Conservation (phyloP, 1,140 invertebrate genomes). For the Bicyclus anynana region DNA sequence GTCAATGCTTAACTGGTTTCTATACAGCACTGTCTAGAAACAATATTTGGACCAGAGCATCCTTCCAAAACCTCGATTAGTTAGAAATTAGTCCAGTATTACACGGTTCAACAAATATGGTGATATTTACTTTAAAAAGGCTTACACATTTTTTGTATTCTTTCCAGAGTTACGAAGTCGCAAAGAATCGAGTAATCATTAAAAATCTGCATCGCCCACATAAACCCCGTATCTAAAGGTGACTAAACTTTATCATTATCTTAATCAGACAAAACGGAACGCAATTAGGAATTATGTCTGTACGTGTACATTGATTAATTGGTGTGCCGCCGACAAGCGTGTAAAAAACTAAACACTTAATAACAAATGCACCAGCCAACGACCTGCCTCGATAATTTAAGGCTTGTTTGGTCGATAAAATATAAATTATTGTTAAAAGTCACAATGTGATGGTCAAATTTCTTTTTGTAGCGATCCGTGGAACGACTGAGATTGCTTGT, state of each 20-base stretch:
- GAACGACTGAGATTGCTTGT: background rate
- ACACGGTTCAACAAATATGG: too few species aligned
- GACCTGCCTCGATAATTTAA: constrained; percentile 10
- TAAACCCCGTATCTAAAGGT: background rate
- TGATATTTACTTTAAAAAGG: too few species aligned
- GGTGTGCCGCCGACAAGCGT: background rate
- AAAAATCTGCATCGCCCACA: background rate
- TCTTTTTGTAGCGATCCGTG: constrained; percentile 7
- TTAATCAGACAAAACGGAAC: background rate
- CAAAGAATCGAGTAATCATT: background rate
- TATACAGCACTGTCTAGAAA: too few species aligned
- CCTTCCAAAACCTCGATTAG: too few species aligned
- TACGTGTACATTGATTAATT: constrained; percentile 13
- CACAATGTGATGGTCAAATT: constrained; percentile 6
- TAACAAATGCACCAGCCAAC: constrained; percentile 5
- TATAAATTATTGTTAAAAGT: constrained; percentile 19
- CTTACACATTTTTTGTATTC: too few species aligned
- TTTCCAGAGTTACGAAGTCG: too few species aligned
- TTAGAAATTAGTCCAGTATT: too few species aligned
- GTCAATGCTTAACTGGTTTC: too few species aligned
- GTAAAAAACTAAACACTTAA: constrained; percentile 5
- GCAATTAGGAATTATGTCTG: background rate
- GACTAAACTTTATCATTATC: background rate
- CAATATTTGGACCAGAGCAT: too few species aligned
- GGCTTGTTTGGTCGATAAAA: constrained; percentile 17